These are phyloP conservation scores for Diorhabda elongata DNA, from an alignment of 1,140 invertebrate species.

Conservation along the genomic window DNA sequence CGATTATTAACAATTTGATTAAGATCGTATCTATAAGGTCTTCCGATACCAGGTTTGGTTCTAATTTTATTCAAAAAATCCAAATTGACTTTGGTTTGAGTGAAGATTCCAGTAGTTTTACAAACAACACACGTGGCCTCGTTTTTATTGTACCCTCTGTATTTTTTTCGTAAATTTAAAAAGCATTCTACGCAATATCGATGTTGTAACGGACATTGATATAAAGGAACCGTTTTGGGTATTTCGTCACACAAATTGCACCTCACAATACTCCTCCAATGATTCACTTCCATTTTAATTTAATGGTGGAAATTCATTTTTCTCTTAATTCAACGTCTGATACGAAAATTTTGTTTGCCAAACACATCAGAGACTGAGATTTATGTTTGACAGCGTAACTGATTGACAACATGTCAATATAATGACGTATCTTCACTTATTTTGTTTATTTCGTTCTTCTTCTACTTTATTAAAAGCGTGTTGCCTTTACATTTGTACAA, in stretches of 20 bases:
- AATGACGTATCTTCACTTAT: too few relatives aligned
- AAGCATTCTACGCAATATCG: constrained; percentile 16
- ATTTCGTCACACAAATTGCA: constrained; percentile 21
- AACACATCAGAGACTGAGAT: neutral
- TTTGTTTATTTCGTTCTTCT: too few relatives aligned
- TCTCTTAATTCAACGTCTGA: constrained; percentile 10
- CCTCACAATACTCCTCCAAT: constrained; percentile 17
- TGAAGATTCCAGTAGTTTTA: constrained; percentile 13
- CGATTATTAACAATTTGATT: constrained; percentile 14
- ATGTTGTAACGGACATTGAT: constrained; percentile 16
- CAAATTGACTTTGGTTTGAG: constrained; percentile 15
- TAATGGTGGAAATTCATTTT: constrained; percentile 11
- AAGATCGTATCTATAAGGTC: constrained; percentile 32
- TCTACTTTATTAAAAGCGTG: too few relatives aligned
- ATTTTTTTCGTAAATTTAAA: constrained; percentile 6
- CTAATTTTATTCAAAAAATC: constrained; percentile 24
- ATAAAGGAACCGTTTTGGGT: constrained; percentile 16
- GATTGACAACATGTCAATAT: neutral
- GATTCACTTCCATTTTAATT: constrained; percentile 12
- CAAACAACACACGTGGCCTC: constrained; percentile 16
- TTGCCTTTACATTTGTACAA: too few relatives aligned
- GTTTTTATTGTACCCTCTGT: constrained; percentile 11
- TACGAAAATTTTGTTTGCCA: constrained; percentile 22
- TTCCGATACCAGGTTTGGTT: constrained; percentile 37
- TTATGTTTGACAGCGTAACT: neutral